Base-by-base conservation (phyloP, 2,797 vertebrate genomes). In the Anomalospiza imberbis region DNA sequence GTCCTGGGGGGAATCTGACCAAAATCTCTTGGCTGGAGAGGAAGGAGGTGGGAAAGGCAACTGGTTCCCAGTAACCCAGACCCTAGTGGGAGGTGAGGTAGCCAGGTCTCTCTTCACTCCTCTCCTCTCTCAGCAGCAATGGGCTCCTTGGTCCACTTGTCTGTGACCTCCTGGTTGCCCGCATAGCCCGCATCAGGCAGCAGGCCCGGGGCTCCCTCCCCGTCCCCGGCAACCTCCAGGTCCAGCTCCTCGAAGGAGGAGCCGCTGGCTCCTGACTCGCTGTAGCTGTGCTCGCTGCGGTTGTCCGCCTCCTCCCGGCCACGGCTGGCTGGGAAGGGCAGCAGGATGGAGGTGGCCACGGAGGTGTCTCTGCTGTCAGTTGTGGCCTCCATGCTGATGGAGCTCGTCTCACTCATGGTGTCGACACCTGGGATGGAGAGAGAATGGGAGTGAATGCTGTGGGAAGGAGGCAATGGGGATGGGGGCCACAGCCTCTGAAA, bases 301-400 rank as follows among this genome's bases (percentile, higher is more conserved):
- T 97, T 97, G 93, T 97, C 96, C 3, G 75, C 95, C 38, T 98
- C 98, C 55, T 99, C 98, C 89, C 97, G 97, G 90, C 98, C 98
- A 3, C 81, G 97, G 90, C 94, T 92, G 85, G 77, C 88, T 2
- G 90, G 58, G 73, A 96, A 96, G 4, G 97, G 97, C 71, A 97
- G 96, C 18, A 98, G 97, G 4, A 96, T 95, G 78, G 98, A 98
- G 17, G 96, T 97, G 72, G 97, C 96, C 48, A 95, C 98, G 2
- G 98, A 98, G 5, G 98, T 98, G 96, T 99, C 98, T 53, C 98
- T 98, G 97, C 98, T 99, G 97, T 98, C 98, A 0, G 98, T 98
- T 58, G 98, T 97, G 66, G 98, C 97, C 92, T 98, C 97, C 58
- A 98, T 88, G 72, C 98, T 99, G 89, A 98, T 94, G 10, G 98